These are phyloP conservation scores for Apus apus DNA, from an alignment of 2,113 vertebrate species.

Conservation along the genomic window DNA sequence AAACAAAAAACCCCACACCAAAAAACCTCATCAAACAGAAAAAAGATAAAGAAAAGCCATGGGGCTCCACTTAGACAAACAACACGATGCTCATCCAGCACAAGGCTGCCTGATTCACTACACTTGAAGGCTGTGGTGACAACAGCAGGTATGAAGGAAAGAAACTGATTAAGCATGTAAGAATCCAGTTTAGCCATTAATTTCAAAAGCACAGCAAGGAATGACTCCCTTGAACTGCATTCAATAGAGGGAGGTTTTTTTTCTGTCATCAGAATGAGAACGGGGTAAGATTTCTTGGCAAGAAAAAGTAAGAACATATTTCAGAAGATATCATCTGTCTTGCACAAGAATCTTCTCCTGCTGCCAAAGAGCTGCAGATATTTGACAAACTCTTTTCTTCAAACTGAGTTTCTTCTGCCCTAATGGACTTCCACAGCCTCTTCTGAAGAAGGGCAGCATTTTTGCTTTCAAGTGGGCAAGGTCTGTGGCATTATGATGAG, in stretches of 20 bases:
- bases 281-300: constrained; percentile 66
- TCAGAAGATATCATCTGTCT: constrained; percentile 70
- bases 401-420: constrained; percentile 25
- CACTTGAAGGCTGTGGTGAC: constrained; percentile 23
- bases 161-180: constrained; percentile 10
- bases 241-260: constrained; percentile 35
- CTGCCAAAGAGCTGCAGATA: constrained; percentile 60
- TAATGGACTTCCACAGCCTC: constrained; percentile 18
- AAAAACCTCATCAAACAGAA: background rate
- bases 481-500: background rate
- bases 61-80: constrained; percentile 1
- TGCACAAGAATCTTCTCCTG: constrained; percentile 61
- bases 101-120: background rate
- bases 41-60: constrained; percentile 1
- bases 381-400: constrained; percentile 60
- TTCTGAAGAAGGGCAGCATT: background rate
- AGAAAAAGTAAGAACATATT: constrained; percentile 62
- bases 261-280: constrained; percentile 48
- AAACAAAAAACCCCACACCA: background rate
- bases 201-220: constrained; percentile 55
- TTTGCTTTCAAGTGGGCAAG: background rate
- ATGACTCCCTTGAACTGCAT: constrained; percentile 31
- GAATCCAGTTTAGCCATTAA: constrained; percentile 43
- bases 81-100: background rate
- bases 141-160: constrained; percentile 41